Conservation (phyloP, 1,140 invertebrate species). For the Penaeus indicus region DNA sequence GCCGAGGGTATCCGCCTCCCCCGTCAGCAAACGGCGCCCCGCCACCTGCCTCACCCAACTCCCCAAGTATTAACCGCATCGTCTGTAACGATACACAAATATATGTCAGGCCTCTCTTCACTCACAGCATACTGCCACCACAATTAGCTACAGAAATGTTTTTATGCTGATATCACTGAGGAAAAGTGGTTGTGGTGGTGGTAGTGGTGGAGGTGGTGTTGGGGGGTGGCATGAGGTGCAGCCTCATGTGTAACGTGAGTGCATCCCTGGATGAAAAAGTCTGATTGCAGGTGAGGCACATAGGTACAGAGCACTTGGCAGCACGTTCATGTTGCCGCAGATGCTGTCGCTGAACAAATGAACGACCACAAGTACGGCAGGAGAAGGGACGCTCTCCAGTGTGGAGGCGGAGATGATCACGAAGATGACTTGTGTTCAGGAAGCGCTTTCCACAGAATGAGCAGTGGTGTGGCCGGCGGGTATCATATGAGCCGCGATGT, state of each 20-base stretch:
- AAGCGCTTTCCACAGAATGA: slow-evolving; percentile 62
- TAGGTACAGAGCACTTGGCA: slow-evolving; percentile 47
- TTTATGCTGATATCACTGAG: slow-evolving; percentile 39
- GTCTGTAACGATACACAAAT: slow-evolving; percentile 63
- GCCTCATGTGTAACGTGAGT: slow-evolving; percentile 49
- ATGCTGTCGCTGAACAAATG: slow-evolving; percentile 65
- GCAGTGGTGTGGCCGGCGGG: slow-evolving; percentile 48
- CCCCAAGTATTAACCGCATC: slow-evolving; percentile 64
- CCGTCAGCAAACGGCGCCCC: slow-evolving; percentile 42
- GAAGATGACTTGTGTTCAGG: slow-evolving; percentile 77
- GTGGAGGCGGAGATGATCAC: slow-evolving; percentile 73
- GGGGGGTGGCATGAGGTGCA: slow-evolving; percentile 57
- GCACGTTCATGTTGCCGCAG: slow-evolving; percentile 59
- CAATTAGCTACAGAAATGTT: slow-evolving; percentile 44
- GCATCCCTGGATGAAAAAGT: slow-evolving; percentile 55
- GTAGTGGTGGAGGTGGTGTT: slow-evolving; percentile 31
- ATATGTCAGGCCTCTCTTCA: slow-evolving; percentile 48
- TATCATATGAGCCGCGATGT: slow-evolving; percentile 57
- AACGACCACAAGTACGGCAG: slow-evolving; percentile 71
- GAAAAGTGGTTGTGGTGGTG: slow-evolving; percentile 40
- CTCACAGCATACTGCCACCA: slow-evolving; percentile 36
- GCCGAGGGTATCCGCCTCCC: slow-evolving; percentile 39
- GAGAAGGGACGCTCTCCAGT: slow-evolving; percentile 72
- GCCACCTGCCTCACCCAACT: slow-evolving; percentile 61
- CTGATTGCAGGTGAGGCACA: slow-evolving; percentile 60